Conservation (phyloP, 2,113 vertebrate genomes). For the Regulus satrapa region DNA sequence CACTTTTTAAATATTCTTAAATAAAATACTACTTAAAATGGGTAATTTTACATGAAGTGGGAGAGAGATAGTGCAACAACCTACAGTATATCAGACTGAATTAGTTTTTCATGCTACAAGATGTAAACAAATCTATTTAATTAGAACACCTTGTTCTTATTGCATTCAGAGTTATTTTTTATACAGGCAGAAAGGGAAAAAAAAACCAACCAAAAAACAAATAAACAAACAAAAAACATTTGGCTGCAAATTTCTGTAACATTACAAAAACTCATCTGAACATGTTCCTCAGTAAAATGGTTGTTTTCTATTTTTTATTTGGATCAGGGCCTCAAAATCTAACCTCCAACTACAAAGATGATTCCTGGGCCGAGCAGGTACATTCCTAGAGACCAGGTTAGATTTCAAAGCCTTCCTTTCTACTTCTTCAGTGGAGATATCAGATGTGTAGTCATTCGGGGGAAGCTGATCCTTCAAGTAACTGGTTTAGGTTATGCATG, state of each 20-base stretch:
- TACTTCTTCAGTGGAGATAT: background rate
- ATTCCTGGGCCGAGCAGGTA: background rate
- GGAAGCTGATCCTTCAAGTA: background rate
- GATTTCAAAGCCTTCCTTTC: background rate
- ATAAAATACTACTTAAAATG: constrained; percentile 68
- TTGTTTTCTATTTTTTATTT: background rate
- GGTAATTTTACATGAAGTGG: constrained; percentile 64
- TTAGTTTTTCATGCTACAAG: constrained; percentile 71
- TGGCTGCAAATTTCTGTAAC: constrained; percentile 4
- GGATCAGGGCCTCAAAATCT: background rate
- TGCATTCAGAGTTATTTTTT: constrained; percentile 68
- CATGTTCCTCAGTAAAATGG: background rate
- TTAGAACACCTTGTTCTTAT: constrained; percentile 80
- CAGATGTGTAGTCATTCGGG: accelerated
- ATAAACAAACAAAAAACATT: too few relatives aligned
- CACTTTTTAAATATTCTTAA: constrained; percentile 73
- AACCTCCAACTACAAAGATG: background rate
- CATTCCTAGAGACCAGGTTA: background rate
- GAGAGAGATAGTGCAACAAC: constrained; percentile 59
- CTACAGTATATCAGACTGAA: constrained; percentile 76
- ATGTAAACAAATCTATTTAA: constrained; percentile 83
- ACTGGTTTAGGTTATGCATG: background rate
- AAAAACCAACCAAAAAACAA: too few relatives aligned
- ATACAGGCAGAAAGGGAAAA: constrained; percentile 8
- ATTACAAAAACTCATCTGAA: background rate